Base-by-base conservation (phyloP, 1,140 invertebrate species). In the Neodiprion lecontei region DNA sequence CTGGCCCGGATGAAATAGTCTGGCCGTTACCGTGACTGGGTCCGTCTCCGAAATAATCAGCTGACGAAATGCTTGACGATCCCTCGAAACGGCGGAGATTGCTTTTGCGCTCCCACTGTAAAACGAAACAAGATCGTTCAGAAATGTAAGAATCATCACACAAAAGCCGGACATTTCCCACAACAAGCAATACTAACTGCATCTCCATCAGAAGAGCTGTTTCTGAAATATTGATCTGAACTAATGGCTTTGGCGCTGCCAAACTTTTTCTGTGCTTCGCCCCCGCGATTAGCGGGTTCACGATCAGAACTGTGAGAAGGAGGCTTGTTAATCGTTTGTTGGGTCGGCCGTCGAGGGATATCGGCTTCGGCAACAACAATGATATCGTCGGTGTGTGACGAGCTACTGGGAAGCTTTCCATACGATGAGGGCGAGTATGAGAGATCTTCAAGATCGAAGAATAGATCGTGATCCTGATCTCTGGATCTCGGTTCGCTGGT, bases 201-300 rank as follows among this genome's bases (percentile, higher is more conserved):
- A 83, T 93, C 92, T 61, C 53, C 53, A 76, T 89, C 89, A 49
- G 86, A 87, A 21, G 89, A 86, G 78, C 91, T 91, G 77, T 95
- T 94, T 5, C 93, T 93, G 86, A 98, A 98, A 89, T 94, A 99
- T 89, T 99, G 97, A 84, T 98, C 96, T 0, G 98, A 99, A 74
- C 97, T 99, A 80, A 99, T 99, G 3, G 97, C 94, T 89, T 99
- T 99, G 7, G 98, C 97, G 82, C 94, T 94, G 28, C 96, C 97
- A 87, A 99, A 99, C 89, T 99, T 99, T 84, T 96, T 96, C 82
- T 97, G 96, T 11, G 96, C 97, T 75, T 94, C 93, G 21, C 53
- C 28, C 84, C 76, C 65, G 53, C 69, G 48, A 73, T 47, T 50
- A 47, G 47, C n/a, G n/a, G 53, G 11, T 17, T 61, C 53, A 17